Evolutionary conservation across 2,888 invertebrate genomes (phyloP), one percentile per base, ranked within the genome.

Genomic region (Poecilus cupreus): DNA sequence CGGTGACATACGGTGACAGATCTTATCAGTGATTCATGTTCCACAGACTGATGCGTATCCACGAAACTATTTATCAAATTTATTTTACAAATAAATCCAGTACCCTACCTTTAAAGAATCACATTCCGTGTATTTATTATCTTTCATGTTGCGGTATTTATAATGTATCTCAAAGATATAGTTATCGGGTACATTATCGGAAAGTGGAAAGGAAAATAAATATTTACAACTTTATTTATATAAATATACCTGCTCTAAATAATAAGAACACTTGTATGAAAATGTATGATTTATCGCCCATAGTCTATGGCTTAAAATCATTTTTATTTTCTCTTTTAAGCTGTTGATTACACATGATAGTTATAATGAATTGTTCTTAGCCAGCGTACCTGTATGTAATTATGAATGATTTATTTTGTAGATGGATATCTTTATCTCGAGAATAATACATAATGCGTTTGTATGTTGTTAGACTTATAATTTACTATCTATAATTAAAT

Each of bases 401-500:
- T 60, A 60, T 60, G 26, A 24, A 60, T 60, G 60, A 60, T 60
- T 60, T 60, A 60, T 60, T 26, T 22, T 13, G 13, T 60, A 68
- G 64, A 68, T 68, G 37, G 13, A 68, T 68, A 68, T 68, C 64
- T 68, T 68, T 68, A 68, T 68, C 64, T 10, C 5, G 13, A 37
- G 37, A 32, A 37, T 68, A 68, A 68, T 64, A 16, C 37, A 64
- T 37, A 64, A 32, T 18, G 13, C 64, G 64, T 37, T 32, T 24
- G 37, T 68, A 39, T 68, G 37, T 68, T 37, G 64, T 68, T 68
- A 37, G 37, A 68, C 37, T 68, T 68, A 68, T 68, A 68, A 68
- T 68, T 68, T 68, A 68, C 64, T 68, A 68, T 68, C 32, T 68
- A 18, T 68, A 68, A 68, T 68, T 68, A 37, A 37, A 68, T 68